phyloP scores from a whole-genome alignment of 2,888 invertebrate species.

The Clanis bilineata region DNA sequence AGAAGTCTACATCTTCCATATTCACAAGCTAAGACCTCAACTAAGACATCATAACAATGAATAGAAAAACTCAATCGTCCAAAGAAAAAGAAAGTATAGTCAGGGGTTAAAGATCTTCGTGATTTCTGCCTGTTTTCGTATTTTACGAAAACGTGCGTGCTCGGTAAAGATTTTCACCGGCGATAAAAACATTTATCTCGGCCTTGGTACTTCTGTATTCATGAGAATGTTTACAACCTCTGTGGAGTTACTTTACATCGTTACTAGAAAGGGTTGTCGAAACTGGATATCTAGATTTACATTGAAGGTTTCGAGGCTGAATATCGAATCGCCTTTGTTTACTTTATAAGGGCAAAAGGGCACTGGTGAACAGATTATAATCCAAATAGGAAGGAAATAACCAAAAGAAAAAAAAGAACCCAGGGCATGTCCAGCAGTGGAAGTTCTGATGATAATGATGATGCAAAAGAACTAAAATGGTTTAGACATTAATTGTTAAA shows the following conservation, averaged over 20 bases:
- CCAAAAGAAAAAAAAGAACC: no score
- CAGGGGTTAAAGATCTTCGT: not conserved
- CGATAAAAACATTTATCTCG: not conserved
- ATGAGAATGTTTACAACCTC: not conserved
- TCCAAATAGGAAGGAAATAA: no score
- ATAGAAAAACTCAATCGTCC: not conserved
- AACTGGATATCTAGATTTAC: not conserved
- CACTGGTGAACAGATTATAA: no score
- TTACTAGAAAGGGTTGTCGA: not conserved
- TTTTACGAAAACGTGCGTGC: not conserved
- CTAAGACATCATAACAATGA: not conserved
- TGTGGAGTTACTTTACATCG: not conserved
- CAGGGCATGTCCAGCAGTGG: no score
- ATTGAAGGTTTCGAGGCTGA: not conserved
- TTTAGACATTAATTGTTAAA: no score
- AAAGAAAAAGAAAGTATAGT: not conserved
- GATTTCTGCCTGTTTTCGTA: not conserved
- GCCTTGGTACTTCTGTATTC: not conserved
- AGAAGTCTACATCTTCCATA: no score
- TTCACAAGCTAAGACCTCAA: no score
- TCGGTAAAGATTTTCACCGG: conserved; percentile 2
- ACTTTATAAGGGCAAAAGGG: no score
- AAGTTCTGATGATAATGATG: no score
- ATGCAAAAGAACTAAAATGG: no score
- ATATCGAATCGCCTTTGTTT: not conserved